Base-by-base conservation (phyloP, 2,888 invertebrate genomes). In the Drosophila imparisetae region DNA sequence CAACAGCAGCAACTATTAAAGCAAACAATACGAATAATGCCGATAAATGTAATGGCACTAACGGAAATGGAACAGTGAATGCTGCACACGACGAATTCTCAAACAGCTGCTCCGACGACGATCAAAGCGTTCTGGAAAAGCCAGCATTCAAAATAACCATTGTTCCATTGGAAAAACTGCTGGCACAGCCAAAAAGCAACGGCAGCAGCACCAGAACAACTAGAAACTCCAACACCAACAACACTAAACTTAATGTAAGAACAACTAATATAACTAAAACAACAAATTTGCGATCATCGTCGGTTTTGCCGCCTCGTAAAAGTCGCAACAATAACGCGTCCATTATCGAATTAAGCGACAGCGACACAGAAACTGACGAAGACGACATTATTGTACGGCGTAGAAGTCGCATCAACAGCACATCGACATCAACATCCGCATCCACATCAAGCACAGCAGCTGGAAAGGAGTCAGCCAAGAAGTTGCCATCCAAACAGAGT, bases 81-180 rank as follows among this genome's bases (percentile, higher is more conserved):
- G 54, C 38, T 38, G 30, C 45, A 55, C n/a, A 75, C 55, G 64
- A 11, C 34, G 64, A 76, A 36, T 55, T 30, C 29, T 30, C 57
- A n/a, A 38, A 21, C 58, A 66, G 65, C 42, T 62, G 65, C 42
- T 62, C 65, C 45, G 77, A 58, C 50, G 77, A 54, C 50, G 63
- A 63, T 38, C 52, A 61, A 62, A 49, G 48, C 48, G 40, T 10
- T 40, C 11, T 21, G 34, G 38, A 52, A 53, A 72, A 83, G 71
- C 70, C 71, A 29, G 32, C 66, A 42, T 81, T 83, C 62, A 91
- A 91, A 77, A 84, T 91, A 66, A 91, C 90, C 45, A 86, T 92
- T 75, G 91, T 92, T 57, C 92, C 92, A 67, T 66, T 92, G 58
- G 91, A 90, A 58, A 90, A 91, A 76, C 70, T 92, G 60, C 72